Conservation (phyloP, 2,888 invertebrate genomes). For the Acanthopleura granulata region DNA sequence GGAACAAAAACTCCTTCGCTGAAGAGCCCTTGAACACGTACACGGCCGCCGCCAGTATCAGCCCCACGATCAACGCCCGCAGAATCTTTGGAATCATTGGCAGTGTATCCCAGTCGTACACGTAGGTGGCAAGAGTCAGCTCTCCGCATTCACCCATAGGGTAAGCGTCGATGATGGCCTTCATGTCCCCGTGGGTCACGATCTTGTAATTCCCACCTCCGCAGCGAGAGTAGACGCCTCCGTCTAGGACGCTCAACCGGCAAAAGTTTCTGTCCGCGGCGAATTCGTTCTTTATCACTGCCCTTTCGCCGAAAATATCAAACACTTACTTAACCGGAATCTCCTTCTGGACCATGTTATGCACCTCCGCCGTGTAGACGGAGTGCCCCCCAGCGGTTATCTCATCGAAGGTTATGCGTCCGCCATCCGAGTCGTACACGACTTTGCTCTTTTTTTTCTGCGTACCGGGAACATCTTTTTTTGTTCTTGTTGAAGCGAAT, state of each 20-base stretch:
- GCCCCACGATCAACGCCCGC: neutral
- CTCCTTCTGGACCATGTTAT: neutral
- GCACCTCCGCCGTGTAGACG: neutral
- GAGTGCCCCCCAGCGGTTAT: neutral
- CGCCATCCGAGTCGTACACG: conserved; percentile 1
- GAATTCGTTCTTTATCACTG: neutral
- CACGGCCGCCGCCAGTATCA: neutral
- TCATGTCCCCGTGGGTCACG: neutral
- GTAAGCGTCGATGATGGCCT: neutral
- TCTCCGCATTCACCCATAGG: neutral
- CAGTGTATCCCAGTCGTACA: neutral
- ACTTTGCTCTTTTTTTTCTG: neutral
- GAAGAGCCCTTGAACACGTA: neutral
- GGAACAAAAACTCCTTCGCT: neutral
- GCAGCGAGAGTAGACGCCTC: neutral
- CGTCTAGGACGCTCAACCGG: neutral
- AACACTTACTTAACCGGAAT: neutral
- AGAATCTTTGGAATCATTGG: neutral
- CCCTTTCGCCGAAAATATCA: neutral
- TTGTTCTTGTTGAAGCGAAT: neutral
- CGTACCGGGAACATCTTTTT: neutral
- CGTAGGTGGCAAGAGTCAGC: neutral
- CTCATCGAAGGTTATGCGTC: neutral
- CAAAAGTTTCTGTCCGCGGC: neutral
- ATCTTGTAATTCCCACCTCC: neutral